Base-by-base conservation (phyloP, 2,113 vertebrate genomes). In the Bujurquina vittata region DNA sequence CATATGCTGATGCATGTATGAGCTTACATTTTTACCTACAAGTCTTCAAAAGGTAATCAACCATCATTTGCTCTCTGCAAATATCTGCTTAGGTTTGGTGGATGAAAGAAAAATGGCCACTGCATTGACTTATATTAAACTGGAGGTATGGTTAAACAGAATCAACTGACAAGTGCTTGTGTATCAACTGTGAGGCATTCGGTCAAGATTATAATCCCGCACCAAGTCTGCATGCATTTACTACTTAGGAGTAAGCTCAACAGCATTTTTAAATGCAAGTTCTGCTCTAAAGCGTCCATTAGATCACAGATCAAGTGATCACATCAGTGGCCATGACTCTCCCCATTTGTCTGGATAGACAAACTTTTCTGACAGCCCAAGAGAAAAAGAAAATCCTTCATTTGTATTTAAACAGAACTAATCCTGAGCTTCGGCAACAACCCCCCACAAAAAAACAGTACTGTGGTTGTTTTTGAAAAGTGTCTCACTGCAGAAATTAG, bases 341-440 rank as follows among this genome's bases (percentile, higher is more conserved):
- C 11, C 22, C 15, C 2, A 10, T 56, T 7, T 31, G 14, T 6
- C 18, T 54, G 10, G 6, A 63, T 14, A 20, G 22, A 74, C 58
- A 76, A 60, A 69, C 17, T 0, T 77, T 9, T 35, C 26, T 43
- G 56, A 74, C 18, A 43, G 10, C 12, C 20, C 2, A 0, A 26
- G 18, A 81, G 40, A 54, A 17, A 22, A 12, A 62, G 54, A 57
- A 73, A 80, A 80, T 56, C 74, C 60, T 67, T 54, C 9, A 69
- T 86, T 83, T 90, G 65, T 73, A 60, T 72, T 46, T 31, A 81
- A 85, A 79, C 84, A 73, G 10, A 57, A 17, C 57, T 89, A 82
- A 84, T 81, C 79, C 84, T 46, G 20, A n/a, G 60, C 69, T 61
- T 60, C 2, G 0, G 55, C 61, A 72, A 77, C 78, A 74, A 18